Evolutionary conservation across 2,888 invertebrate species (phyloP).

Genomic region (Notodonta dromedarius): DNA sequence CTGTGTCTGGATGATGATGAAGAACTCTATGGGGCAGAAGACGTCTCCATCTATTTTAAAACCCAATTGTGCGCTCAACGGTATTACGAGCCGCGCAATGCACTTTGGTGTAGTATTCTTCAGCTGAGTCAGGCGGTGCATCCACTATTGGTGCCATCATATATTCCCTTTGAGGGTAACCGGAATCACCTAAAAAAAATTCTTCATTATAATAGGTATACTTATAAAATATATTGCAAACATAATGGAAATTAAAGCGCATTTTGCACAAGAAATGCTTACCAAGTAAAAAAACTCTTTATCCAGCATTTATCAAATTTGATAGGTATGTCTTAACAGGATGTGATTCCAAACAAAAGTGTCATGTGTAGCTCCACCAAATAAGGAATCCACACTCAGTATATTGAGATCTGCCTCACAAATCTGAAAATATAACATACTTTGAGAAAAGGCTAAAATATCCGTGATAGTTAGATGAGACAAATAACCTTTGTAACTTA

Average conservation of each 20-base stretch:
- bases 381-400: neutral
- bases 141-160: neutral
- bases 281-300: conserved; percentile 4
- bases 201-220: no score
- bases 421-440: conserved; percentile 8
- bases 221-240: no score
- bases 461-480: no score
- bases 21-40: conserved; percentile 9
- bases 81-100: neutral
- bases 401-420: conserved; percentile 15
- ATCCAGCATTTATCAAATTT: conserved; percentile 8
- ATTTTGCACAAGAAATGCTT: neutral
- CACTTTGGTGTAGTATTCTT: no score
- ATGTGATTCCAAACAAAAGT: neutral
- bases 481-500: neutral
- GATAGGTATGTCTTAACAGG: conserved; percentile 9
- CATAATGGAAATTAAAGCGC: neutral
- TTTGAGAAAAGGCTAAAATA: neutral
- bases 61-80: conserved; percentile 9
- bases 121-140: no score
- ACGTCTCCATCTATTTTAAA: conserved; percentile 5
- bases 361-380: conserved; percentile 9
- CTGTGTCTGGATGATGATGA: conserved; percentile 12
- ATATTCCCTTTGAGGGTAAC: neutral
- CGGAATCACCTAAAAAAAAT: neutral